These are phyloP conservation scores for Drosophila kambysellisi DNA, from an alignment of 2,888 invertebrate genomes.

Conservation along the genomic window DNA sequence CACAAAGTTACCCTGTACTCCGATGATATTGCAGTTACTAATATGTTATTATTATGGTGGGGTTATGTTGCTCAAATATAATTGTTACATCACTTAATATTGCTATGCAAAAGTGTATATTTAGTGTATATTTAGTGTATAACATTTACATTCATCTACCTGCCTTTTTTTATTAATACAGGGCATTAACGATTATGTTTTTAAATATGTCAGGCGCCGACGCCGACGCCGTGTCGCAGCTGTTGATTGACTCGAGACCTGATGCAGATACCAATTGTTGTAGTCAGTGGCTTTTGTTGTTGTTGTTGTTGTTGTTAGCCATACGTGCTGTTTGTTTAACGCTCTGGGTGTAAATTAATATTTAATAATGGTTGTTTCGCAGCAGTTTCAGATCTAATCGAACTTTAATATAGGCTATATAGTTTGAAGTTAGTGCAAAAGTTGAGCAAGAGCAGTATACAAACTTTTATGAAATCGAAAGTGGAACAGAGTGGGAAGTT, in stretches of 20 bases:
- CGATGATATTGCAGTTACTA: neutral
- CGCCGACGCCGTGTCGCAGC: constrained; percentile 41
- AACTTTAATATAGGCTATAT: constrained; percentile 58
- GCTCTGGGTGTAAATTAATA: constrained; percentile 81
- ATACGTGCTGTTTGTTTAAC: constrained; percentile 80
- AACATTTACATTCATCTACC: neutral
- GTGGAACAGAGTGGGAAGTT: neutral
- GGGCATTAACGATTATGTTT: constrained; percentile 57
- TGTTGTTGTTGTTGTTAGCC: constrained; percentile 15
- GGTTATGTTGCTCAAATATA: too few relatives aligned
- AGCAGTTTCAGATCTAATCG: constrained; percentile 70
- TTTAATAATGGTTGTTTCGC: constrained; percentile 79
- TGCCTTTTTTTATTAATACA: neutral
- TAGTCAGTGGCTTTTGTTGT: constrained; percentile 40
- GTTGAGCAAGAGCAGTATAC: constrained; percentile 54
- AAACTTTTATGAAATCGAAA: constrained; percentile 1
- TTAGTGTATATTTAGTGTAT: neutral
- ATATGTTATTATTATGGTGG: too few relatives aligned
- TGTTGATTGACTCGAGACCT: constrained; percentile 70
- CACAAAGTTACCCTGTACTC: neutral
- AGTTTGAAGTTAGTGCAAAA: constrained; percentile 35
- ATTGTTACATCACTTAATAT: neutral
- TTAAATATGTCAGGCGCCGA: constrained; percentile 61
- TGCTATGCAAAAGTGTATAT: neutral
- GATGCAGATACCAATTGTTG: constrained; percentile 59